Evolutionary conservation across 2,113 vertebrate genomes (phyloP), one percentile per base, ranked within the genome.

Genomic region (Callipepla squamata): DNA sequence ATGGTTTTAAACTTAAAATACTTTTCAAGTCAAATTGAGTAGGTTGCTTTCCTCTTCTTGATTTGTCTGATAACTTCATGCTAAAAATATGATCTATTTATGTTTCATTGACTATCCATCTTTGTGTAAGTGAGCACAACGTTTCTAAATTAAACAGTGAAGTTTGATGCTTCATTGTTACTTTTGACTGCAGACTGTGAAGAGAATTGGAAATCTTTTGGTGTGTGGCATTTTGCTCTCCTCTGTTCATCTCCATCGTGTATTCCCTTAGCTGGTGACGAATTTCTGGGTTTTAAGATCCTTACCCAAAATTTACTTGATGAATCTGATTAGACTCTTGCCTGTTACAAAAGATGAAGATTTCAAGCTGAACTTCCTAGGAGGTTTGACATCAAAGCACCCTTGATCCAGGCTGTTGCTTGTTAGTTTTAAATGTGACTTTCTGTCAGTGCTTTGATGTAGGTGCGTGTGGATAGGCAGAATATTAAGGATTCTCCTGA

Each of bases 21-120:
- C 3, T 74, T 83, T 77, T 77, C 26, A 74, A 45, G 14, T 90
- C 1, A 42, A 42, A 90, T 62, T 77, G 3, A 69, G 1, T 36
- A 20, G 28, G 19, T 74, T 84, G 12, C 28, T 86, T 84, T 32
- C 4, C 2, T 80, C 19, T 19, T n/a, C 55, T 25, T 6, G 7
- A 19, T 23, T 79, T 89, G 20, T 38, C 32, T 36, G 11, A 75
- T 72, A 81, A 32, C 23, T 55, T 70, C 36, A 55, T 28, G 20
- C 19, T 75, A 47, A 74, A 94, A 80, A 25, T 50, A 50, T 0
- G 0, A 0, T 4, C 26, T 50, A 62, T 34, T 40, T 1, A 17
- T 67, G 17, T 92, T 89, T 79, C 20, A 48, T 48, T 75, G 89
- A 57, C 50, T 61, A 51, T 1, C 34, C 89, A 3, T 51, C 17